Evolutionary conservation across 2,888 invertebrate genomes (phyloP), one percentile per base, ranked within the genome.

Genomic region (Apocheima hispidaria): DNA sequence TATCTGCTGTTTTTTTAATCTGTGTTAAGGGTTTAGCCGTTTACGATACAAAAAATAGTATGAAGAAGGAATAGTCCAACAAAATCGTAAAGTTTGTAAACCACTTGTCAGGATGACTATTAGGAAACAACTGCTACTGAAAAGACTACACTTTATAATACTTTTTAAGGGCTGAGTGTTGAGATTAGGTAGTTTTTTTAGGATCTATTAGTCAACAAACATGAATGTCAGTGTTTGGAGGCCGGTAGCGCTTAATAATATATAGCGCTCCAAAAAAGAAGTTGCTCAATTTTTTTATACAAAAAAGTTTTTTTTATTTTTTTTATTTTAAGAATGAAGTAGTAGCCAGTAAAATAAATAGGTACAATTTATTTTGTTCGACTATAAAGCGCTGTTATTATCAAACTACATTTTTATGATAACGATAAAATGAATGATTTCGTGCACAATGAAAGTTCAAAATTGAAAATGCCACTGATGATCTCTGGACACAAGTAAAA

Each of bases 101-200:
- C 82, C 86, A 88, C 89, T 90, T 87, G 89, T 84, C 82, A 78
- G 75, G 79, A 83, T 87, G 88, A 89, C 86, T 85, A 71, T 75
- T 78, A 79, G 79, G 82, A 83, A 79, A 78, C 78, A 80, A 81
- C 72, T 72, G 82, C 82, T 82, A 82, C 84, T 72, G 81, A 66
- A 55, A 66, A 65, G 26, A 51, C 40, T 63, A 72, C 78, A 77
- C 75, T 79, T 81, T 80, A 77, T 75, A 72, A 77, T 71, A 28
- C 48, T 33, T 56, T 56, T 68, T 68, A 73, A 72, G 73, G 72
- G 74, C 81, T 77, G 73, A 10, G 21, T 41, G 48, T 49, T 52
- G 66, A 73, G 72, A 74, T 82, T 76, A 74, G n/a, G 21, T 40
- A n/a, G 48, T 49, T 52, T 61, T 48, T 60, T 57, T 62, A 53